Evolutionary conservation across 2,113 vertebrate species (phyloP).

Genomic region (Peromyscus leucopus): DNA sequence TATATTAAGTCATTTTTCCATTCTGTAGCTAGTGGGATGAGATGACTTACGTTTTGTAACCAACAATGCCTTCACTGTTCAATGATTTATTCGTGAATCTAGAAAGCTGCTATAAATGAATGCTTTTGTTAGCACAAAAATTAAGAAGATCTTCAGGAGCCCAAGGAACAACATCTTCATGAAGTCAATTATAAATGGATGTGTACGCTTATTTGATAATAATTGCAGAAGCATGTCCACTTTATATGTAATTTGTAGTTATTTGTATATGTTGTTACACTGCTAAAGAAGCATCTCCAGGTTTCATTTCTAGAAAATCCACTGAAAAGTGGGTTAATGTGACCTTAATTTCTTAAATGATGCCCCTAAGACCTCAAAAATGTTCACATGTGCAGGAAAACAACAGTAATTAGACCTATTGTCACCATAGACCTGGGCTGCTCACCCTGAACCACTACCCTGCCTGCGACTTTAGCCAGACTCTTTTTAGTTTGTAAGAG

Average conservation of each 20-base stretch:
- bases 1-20: background rate
- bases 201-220: background rate
- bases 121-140: background rate
- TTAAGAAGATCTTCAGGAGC: background rate
- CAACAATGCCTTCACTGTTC: background rate
- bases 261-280: background rate
- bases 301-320: background rate
- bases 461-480: background rate
- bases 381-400: background rate
- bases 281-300: background rate
- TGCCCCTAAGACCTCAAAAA: background rate
- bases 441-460: background rate
- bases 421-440: background rate
- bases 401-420: background rate
- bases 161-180: background rate
- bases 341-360: background rate
- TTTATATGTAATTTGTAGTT: background rate
- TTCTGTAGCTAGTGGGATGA: background rate
- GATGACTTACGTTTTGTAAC: background rate
- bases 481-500: conserved; percentile 19
- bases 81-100: background rate
- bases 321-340: background rate
- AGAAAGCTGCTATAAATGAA: background rate
- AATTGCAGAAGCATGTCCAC: background rate
- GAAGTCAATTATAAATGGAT: background rate